These are phyloP conservation scores for Loris lydekkerianus DNA, from an alignment of 2,797 vertebrate species.

Conservation along the genomic window DNA sequence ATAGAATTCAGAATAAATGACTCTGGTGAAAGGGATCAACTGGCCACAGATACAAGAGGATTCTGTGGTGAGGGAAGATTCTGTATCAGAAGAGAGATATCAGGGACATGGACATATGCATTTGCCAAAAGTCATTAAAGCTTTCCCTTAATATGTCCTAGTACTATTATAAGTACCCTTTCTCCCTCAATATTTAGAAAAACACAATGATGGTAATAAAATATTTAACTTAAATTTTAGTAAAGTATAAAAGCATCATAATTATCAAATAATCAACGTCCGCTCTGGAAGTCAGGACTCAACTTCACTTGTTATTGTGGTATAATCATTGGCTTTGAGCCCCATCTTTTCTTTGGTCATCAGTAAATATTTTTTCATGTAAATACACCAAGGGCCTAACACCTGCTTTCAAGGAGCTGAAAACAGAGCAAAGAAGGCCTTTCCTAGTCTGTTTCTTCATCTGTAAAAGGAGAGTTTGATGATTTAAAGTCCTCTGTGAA, in stretches of 20 bases:
- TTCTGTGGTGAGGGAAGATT: not conserved
- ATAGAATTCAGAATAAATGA: not conserved
- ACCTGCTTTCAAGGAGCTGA: not conserved
- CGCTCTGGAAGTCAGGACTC: rapidly evolving
- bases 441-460: not conserved
- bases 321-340: not conserved
- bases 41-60: rapidly evolving
- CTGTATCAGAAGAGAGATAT: rapidly evolving
- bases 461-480: not conserved
- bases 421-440: not conserved
- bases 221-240: not conserved
- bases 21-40: not conserved
- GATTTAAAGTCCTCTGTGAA: not conserved
- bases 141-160: not conserved
- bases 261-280: not conserved
- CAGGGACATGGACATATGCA: not conserved
- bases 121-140: not conserved
- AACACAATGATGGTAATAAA: not conserved
- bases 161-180: not conserved
- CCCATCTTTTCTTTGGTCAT: not conserved
- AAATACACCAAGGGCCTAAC: not conserved
- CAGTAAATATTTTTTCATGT: not conserved
- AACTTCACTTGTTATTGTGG: not conserved
- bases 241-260: not conserved
- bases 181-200: not conserved